These are phyloP conservation scores for Bimastos eiseni DNA, from an alignment of 2,888 invertebrate species.

Conservation along the genomic window DNA sequence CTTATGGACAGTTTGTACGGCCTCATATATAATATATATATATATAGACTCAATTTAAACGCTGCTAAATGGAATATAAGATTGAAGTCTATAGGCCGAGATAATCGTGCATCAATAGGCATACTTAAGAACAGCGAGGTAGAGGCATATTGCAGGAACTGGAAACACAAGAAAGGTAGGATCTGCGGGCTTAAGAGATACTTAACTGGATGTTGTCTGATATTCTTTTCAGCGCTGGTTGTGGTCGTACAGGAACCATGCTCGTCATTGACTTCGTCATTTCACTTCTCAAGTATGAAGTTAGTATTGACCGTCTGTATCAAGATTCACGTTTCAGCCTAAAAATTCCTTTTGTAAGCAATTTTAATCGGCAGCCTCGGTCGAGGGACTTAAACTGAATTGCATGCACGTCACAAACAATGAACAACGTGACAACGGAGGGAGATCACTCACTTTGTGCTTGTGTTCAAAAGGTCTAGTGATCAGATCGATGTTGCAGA, in stretches of 20 bases:
- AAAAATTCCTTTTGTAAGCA: neutral
- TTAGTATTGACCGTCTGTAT: constrained; percentile 42
- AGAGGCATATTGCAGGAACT: neutral
- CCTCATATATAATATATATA: neutral
- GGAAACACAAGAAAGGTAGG: no score
- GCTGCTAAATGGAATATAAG: neutral
- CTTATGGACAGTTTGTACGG: neutral
- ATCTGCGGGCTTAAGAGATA: neutral
- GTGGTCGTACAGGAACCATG: constrained; percentile 69
- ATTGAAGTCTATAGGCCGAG: no score
- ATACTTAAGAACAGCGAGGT: neutral
- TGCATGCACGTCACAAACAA: no score
- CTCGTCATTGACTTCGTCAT: constrained; percentile 69
- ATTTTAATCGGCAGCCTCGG: neutral
- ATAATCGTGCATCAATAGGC: neutral
- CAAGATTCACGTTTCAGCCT: neutral
- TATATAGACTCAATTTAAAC: neutral
- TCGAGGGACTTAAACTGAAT: neutral
- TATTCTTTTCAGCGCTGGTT: constrained; percentile 64
- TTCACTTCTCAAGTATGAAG: constrained; percentile 65
- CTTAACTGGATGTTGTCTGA: neutral
- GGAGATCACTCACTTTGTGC: no score
- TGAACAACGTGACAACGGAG: no score
- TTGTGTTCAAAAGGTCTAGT: no score
- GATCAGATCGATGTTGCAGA: no score